A percentile compares a stretch with the other conserved stretches of the same genome.
These are phyloP conservation scores for Octonoba sinensis DNA, from an alignment of 2,888 invertebrate species.

Conservation along the genomic window DNA sequence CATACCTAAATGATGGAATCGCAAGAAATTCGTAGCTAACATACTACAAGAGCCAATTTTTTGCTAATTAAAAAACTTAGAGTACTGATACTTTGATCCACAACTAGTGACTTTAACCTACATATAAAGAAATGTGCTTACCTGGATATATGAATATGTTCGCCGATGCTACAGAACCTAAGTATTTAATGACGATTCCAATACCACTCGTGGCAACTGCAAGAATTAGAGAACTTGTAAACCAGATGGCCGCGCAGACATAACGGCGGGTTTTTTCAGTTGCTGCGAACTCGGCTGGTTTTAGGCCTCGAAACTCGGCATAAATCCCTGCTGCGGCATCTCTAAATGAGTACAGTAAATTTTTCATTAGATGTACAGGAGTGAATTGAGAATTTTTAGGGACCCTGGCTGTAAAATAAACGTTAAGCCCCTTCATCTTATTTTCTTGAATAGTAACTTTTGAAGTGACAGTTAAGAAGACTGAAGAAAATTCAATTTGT, in stretches of 20 bases:
- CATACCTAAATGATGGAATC: too few species aligned
- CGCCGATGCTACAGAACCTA: conserved; percentile 77
- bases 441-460: too few species aligned
- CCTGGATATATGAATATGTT: conserved; percentile 76
- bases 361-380: neutral
- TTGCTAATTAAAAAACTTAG: too few species aligned
- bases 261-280: conserved; percentile 32
- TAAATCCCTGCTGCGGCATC: conserved; percentile 50
- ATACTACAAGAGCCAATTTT: too few species aligned
- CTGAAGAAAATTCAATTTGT: too few species aligned
- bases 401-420: too few species aligned
- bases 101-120: too few species aligned
- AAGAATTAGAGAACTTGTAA: conserved; percentile 46
- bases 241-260: conserved; percentile 54
- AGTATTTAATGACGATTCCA: conserved; percentile 75
- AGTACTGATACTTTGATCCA: too few species aligned
- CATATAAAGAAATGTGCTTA: conserved; percentile 66
- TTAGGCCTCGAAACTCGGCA: conserved; percentile 39
- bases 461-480: too few species aligned
- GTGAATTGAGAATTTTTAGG: too few species aligned
- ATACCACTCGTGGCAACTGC: conserved; percentile 72
- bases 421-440: too few species aligned
- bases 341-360: conserved; percentile 13
- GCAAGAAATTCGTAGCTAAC: too few species aligned
- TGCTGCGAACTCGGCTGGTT: conserved; percentile 26